A percentile compares a stretch with the other conserved stretches of the same genome.
Conservation (phyloP, 2,888 invertebrate species). For the Rhodophaea formosa region DNA sequence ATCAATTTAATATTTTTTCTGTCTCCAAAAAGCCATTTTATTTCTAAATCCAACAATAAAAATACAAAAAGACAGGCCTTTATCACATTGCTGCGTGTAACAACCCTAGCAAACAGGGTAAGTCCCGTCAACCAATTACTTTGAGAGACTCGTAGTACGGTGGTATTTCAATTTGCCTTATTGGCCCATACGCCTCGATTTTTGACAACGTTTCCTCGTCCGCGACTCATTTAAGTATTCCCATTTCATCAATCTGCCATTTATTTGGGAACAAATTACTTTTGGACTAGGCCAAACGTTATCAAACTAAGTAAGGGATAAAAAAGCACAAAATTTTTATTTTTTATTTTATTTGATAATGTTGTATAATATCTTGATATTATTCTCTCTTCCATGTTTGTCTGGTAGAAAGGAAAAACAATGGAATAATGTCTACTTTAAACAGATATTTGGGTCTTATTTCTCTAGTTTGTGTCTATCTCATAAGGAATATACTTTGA, state of each 20-base stretch:
- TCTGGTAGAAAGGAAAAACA: too few relatives aligned
- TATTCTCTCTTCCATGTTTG: too few relatives aligned
- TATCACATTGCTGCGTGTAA: neutral
- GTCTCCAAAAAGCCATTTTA: too few relatives aligned
- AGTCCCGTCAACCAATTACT: conserved; percentile 73
- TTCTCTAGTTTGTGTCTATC: too few relatives aligned
- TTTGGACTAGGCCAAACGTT: conserved; percentile 24
- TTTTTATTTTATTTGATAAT: neutral
- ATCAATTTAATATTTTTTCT: too few relatives aligned
- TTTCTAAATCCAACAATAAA: too few relatives aligned
- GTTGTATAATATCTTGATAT: too few relatives aligned
- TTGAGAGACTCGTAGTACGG: conserved; percentile 67
- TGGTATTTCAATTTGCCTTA: conserved; percentile 77
- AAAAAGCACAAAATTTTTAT: neutral
- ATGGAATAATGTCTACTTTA: too few relatives aligned
- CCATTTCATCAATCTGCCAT: conserved; percentile 62
- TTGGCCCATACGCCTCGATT: conserved; percentile 73
- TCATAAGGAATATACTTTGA: too few relatives aligned
- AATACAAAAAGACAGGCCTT: neutral
- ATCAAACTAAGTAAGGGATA: conserved; percentile 11
- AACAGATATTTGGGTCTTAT: too few relatives aligned
- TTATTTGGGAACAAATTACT: conserved; percentile 50
- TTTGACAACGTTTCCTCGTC: conserved; percentile 69
- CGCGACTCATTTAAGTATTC: conserved; percentile 62
- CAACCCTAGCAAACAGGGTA: conserved; percentile 55